Evolutionary conservation across 2,888 invertebrate species (phyloP).

Genomic region (Epinotia demarniana): DNA sequence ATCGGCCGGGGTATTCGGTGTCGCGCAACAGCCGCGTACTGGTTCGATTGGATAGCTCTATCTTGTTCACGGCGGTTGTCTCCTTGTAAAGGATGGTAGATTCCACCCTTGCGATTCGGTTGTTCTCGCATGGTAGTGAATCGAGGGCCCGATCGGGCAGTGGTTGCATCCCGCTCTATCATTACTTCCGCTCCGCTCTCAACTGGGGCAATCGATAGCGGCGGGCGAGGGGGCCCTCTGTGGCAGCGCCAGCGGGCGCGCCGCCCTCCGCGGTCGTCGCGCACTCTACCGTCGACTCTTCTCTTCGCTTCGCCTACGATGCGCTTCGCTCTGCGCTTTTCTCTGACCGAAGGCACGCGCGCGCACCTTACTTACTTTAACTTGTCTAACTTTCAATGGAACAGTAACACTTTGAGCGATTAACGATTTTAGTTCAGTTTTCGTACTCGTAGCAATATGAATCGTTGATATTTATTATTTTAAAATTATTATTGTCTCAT

Average conservation of each 20-base stretch:
- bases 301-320: slow-evolving; percentile 31
- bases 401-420: slow-evolving; percentile 9
- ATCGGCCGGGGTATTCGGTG: slow-evolving; percentile 51
- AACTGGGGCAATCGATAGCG: slow-evolving; percentile 88
- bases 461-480: too few relatives aligned
- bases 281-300: slow-evolving; percentile 60
- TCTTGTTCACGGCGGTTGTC: slow-evolving; percentile 38
- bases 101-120: slow-evolving; percentile 30
- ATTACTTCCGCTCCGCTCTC: slow-evolving; percentile 84
- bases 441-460: not conserved
- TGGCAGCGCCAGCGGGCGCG: slow-evolving; percentile 44
- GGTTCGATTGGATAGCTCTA: slow-evolving; percentile 32
- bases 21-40: slow-evolving; percentile 12
- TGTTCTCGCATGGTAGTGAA: slow-evolving; percentile 37
- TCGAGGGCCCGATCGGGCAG: slow-evolving; percentile 66
- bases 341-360: slow-evolving; percentile 17
- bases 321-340: slow-evolving; percentile 29
- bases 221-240: slow-evolving; percentile 62
- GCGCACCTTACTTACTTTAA: slow-evolving; percentile 32
- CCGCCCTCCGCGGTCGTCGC: slow-evolving; percentile 77
- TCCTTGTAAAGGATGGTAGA: slow-evolving; percentile 34
- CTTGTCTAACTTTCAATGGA: slow-evolving; percentile 18
- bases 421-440: not conserved
- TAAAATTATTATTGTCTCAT: too few relatives aligned
- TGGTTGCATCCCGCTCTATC: slow-evolving; percentile 84